Base-by-base conservation (phyloP, 2,113 vertebrate genomes). In the Caloenas nicobarica region DNA sequence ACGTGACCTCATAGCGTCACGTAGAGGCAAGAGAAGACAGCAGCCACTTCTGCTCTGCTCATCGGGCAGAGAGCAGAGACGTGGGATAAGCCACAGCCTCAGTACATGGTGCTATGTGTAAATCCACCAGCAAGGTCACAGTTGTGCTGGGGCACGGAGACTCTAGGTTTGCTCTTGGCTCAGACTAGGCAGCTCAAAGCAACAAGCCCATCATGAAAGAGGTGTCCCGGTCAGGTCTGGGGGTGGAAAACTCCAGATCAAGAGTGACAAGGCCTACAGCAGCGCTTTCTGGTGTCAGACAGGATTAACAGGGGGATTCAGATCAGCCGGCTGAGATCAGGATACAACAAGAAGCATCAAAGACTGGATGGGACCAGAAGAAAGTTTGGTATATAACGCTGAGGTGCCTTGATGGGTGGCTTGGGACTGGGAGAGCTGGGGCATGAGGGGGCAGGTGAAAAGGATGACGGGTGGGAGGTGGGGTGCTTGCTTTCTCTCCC, bases 61-160 rank as follows among this genome's bases (percentile, higher is more conserved):
- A 42, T 21, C 48, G 46, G 71, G 22, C n/a, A 58, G 89, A 77
- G 38, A 7, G 13, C 40, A 74, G 48, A 74, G 38, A 46, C 1
- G 2, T 15, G 19, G 66, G 65, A 58, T 82, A 74, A 95, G 28
- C 46, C 64, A 15, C 0, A 0, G 12, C 17, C 34, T 31, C 36
- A 48, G 34, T 40, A 77, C 0, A 0, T 71, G 64, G 71, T 1
- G 2, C 48, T 61, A 40, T 22, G 29, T 73, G 38, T 78, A 62
- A 95, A 90, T 66, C 68, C 34, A 46, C 44, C 56, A 68, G 42
- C 68, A 62, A 80, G 79, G 42, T 60, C 88, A 91, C 64, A 68
- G 90, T n/a, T 66, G 56, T 25, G 25, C 42, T 61, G 38, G 21
- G 28, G 18, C 48, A 76, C 0, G 0, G 82, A 40, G 18, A 17